A percentile compares a stretch with the other conserved stretches of the same genome.
phyloP scores from a whole-genome alignment of 2,113 vertebrate genomes.

The Bolborhynchus lineola region DNA sequence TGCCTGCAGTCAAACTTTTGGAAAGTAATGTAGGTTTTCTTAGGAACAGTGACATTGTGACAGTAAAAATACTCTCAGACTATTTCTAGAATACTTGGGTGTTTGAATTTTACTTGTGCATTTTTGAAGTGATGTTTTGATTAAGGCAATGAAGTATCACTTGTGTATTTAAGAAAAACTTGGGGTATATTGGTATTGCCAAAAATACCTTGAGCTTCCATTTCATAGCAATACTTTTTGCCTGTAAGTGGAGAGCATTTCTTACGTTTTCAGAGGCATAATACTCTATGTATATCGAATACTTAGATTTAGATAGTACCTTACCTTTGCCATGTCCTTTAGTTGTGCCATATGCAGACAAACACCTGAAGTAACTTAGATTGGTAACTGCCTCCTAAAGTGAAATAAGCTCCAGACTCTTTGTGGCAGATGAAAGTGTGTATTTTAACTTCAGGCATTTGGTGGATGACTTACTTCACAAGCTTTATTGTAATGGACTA shows the following conservation, averaged over 20 bases:
- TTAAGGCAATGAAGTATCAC: neutral
- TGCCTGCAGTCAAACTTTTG: neutral
- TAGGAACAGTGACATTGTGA: neutral
- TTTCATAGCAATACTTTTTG: neutral
- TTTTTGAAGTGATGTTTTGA: neutral
- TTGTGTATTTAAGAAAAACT: neutral
- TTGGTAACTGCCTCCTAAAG: neutral
- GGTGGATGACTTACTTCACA: neutral
- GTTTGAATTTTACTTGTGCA: neutral
- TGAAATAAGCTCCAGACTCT: neutral
- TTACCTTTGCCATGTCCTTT: neutral
- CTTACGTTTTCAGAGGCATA: neutral
- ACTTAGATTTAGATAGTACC: neutral
- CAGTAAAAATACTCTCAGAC: neutral
- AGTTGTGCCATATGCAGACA: neutral
- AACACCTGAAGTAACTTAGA: neutral
- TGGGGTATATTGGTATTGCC: neutral
- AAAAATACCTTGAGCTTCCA: neutral
- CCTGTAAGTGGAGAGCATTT: neutral
- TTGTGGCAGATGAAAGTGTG: neutral
- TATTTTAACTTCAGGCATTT: neutral
- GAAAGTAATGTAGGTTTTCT: neutral
- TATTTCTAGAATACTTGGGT: neutral
- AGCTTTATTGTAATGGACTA: neutral
- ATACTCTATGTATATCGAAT: neutral